Evolutionary conservation across 1,140 invertebrate species (phyloP), one percentile per base, ranked within the genome.

Genomic region (Drosophila busckii): DNA sequence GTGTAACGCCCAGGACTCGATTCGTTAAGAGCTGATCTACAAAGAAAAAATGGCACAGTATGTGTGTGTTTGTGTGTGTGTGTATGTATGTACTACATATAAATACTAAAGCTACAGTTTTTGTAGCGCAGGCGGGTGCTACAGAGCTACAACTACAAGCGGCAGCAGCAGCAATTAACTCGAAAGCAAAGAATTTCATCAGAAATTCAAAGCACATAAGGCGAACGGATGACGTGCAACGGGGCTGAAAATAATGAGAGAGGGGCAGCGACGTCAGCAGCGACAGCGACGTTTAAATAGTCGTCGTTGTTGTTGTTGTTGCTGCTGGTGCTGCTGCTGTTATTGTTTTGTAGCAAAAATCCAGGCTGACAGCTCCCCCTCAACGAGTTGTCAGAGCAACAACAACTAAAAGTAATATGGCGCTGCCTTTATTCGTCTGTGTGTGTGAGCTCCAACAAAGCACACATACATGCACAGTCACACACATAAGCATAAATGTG

Each of bases 171-270:
- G 75, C 75, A 82, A 82, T 82, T 75, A 80, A 82, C 76, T 82
- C 76, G 76, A 82, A 82, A 82, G 75, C 75, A 70, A 82, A 82
- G 76, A 82, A 82, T 82, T 82, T 82, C 75, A 82, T 82, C 75
- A 82, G 75, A 82, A 82, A 82, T 82, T 82, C 75, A 83, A 82
- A 82, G 76, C 70, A 82, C 69, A 80, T 50, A 80, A 64, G 54
- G 46, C 44, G 45, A 64, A 60, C 50, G 68, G 71, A 78, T 78
- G 73, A 80, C 73, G 67, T 76, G 70, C 70, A 66, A 65, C 46
- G 64, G 63, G 41, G 42, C 64, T 65, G 64, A 62, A 53, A 71
- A 71, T 62, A 71, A 66, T 63, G 50, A 53, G 20, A 26, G 38
- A 34, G 37, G 37, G 29, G 26, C 38, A 45, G 23, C 55, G 32